These are phyloP conservation scores for Aricia artaxerxes DNA, from an alignment of 2,888 invertebrate genomes.

Conservation along the genomic window DNA sequence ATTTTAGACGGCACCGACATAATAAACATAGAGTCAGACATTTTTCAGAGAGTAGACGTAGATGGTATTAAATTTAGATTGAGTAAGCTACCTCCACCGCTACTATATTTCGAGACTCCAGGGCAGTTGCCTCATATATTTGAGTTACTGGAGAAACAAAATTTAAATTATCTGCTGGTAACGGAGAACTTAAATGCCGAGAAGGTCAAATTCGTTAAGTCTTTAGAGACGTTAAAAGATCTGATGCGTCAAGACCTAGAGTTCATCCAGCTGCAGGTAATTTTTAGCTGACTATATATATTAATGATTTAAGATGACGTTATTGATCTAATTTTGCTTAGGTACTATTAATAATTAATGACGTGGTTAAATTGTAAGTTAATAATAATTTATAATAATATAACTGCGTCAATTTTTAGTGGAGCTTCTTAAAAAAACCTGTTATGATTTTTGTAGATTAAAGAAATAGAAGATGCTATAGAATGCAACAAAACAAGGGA, in stretches of 20 bases:
- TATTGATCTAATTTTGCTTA: too few relatives aligned
- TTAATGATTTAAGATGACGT: slow-evolving; percentile 61
- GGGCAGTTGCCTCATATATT: slow-evolving; percentile 63
- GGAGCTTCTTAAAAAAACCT: neutral
- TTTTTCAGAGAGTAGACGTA: slow-evolving; percentile 58
- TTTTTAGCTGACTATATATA: neutral
- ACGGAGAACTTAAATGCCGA: slow-evolving; percentile 67
- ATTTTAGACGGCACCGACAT: slow-evolving; percentile 56
- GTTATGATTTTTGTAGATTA: slow-evolving; percentile 53
- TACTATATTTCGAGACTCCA: slow-evolving; percentile 65
- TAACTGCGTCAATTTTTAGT: neutral
- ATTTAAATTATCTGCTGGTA: slow-evolving; percentile 69
- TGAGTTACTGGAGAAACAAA: slow-evolving; percentile 66
- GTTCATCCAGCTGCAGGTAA: slow-evolving; percentile 64
- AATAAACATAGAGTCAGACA: slow-evolving; percentile 57
- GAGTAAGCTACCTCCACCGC: slow-evolving; percentile 54
- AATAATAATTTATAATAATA: too few relatives aligned
- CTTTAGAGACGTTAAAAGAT: slow-evolving; percentile 54
- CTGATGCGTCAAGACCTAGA: slow-evolving; percentile 57
- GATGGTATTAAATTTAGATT: slow-evolving; percentile 52
- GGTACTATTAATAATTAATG: too few relatives aligned
- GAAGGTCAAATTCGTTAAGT: slow-evolving; percentile 66
- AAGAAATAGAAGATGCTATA: slow-evolving; percentile 58
- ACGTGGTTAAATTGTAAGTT: too few relatives aligned
- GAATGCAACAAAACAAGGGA: slow-evolving; percentile 57